Conservation (phyloP, 2,888 invertebrate genomes). For the Sminthurinus aureus region DNA sequence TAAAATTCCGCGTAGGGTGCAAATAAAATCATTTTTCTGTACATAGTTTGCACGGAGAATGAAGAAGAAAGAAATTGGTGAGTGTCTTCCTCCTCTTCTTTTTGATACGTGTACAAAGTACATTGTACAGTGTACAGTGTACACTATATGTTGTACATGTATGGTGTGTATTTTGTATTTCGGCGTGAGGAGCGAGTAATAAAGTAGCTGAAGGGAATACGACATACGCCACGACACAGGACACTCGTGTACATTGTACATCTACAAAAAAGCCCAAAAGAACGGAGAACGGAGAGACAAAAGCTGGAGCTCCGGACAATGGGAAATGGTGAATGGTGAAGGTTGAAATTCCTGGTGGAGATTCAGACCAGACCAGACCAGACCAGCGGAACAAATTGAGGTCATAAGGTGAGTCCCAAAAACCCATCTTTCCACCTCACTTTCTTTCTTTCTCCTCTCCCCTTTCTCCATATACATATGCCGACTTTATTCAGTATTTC, state of each 20-base stretch:
- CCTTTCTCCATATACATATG: background rate
- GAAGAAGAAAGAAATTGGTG: background rate
- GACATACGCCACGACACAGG: no score
- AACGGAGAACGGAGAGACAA: no score
- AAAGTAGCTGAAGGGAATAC: no score
- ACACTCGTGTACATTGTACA: no score
- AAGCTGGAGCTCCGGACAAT: no score
- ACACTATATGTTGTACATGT: no score
- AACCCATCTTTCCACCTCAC: slow-evolving; percentile 15
- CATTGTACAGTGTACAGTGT: background rate
- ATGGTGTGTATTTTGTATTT: no score
- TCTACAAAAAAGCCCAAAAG: no score
- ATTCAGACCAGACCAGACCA: slow-evolving; percentile 44
- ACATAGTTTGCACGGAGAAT: background rate
- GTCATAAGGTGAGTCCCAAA: slow-evolving; percentile 45
- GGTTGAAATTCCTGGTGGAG: slow-evolving; percentile 37
- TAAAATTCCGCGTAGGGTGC: background rate
- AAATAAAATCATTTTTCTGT: no score
- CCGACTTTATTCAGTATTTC: no score
- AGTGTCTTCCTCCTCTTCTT: background rate
- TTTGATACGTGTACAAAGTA: background rate
- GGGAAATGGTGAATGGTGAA: no score
- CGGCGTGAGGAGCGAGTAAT: slow-evolving; percentile 19
- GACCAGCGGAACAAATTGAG: slow-evolving; percentile 48
- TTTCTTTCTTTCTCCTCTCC: background rate